Percentiles rank a stretch among this genome's conserved stretches.
phyloP scores from a whole-genome alignment of 2,888 invertebrate species.

The Synanthedon vespiformis region DNA sequence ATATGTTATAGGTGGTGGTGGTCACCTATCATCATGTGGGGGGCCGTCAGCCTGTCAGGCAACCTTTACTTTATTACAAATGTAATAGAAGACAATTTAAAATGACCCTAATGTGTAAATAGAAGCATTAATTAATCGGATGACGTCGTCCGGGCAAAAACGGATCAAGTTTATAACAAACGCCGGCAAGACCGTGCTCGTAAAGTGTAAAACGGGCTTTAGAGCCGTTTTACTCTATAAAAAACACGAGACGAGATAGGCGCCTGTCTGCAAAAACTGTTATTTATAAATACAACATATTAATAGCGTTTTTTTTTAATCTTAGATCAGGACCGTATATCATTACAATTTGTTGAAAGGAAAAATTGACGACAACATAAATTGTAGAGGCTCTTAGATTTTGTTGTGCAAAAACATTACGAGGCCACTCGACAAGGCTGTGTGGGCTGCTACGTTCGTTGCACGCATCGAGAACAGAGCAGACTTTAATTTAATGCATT shows the following conservation, averaged over 20 bases:
- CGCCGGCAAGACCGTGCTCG: no score
- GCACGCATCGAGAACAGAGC: constrained; percentile 14
- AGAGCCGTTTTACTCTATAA: neutral
- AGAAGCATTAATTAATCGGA: no score
- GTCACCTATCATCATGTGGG: no score
- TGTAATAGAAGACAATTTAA: no score
- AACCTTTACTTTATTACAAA: no score
- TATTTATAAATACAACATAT: neutral
- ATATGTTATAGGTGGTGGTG: no score
- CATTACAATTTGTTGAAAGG: neutral
- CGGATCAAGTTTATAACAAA: no score
- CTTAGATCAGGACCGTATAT: neutral
- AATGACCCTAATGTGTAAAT: no score
- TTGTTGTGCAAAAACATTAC: constrained; percentile 33
- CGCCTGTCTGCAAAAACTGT: neutral
- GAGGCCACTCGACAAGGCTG: constrained; percentile 27
- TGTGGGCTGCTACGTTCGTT: constrained; percentile 13
- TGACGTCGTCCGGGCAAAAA: no score
- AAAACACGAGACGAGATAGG: neutral
- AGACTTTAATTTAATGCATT: neutral
- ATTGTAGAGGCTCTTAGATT: constrained; percentile 20
- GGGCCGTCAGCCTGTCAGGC: no score
- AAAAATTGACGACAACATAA: neutral
- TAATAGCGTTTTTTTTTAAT: neutral
- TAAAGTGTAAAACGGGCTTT: no score